Percentiles rank a stretch among this genome's conserved stretches.
Conservation (phyloP, 2,113 vertebrate genomes). For the Alexandromys fortis region DNA sequence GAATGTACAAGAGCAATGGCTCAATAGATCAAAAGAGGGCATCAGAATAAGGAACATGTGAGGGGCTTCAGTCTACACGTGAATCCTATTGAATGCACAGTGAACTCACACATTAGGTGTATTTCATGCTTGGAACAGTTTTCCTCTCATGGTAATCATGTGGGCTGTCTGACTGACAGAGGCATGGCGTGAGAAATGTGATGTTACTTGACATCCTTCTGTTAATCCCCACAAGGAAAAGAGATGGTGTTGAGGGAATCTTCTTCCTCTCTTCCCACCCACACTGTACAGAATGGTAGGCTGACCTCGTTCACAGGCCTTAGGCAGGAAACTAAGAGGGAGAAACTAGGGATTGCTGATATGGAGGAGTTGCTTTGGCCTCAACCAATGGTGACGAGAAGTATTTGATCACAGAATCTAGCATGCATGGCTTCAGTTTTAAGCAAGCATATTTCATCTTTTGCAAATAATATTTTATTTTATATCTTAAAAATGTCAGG, state of each 20-base stretch:
- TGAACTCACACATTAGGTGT: conserved; percentile 11
- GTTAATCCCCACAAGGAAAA: neutral
- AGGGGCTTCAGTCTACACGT: conserved; percentile 21
- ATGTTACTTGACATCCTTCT: neutral
- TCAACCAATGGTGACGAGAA: neutral
- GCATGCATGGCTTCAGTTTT: neutral
- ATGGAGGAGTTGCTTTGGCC: neutral
- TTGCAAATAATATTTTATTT: neutral
- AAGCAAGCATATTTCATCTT: neutral
- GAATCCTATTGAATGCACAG: neutral
- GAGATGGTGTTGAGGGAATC: neutral
- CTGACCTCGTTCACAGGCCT: neutral
- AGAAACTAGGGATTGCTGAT: neutral
- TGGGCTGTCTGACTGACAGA: neutral
- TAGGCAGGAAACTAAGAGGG: neutral
- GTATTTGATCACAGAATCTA: neutral
- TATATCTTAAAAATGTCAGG: neutral
- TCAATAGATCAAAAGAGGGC: conserved; percentile 65
- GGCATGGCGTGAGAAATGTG: neutral
- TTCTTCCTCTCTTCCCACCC: neutral
- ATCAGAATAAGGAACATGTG: conserved; percentile 36
- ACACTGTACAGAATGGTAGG: neutral
- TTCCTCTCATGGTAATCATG: neutral
- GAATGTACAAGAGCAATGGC: conserved; percentile 44
- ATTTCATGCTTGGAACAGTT: neutral